Percentiles rank a stretch among this genome's conserved stretches.
These are phyloP conservation scores for Gymnoscopelus braueri DNA, from an alignment of 2,797 vertebrate species.

Conservation along the genomic window DNA sequence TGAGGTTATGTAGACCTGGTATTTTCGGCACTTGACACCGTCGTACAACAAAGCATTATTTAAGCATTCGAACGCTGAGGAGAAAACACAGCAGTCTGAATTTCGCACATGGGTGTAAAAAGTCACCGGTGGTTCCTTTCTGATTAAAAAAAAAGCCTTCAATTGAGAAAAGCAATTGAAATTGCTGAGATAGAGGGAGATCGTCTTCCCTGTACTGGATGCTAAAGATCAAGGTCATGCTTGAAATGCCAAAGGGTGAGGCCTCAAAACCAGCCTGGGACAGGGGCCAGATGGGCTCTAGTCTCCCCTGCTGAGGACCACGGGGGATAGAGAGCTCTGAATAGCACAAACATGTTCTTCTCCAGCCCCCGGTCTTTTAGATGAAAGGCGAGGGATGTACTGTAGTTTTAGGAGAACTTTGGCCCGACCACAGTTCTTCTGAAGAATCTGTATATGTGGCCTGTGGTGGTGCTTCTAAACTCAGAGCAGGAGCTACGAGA, in stretches of 20 bases:
- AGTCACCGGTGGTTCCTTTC: too few relatives aligned
- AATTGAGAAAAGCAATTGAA: background rate
- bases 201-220: conserved; percentile 28
- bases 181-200: conserved; percentile 22
- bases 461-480: conserved; percentile 12
- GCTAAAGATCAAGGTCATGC: conserved; percentile 57
- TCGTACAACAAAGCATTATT: too few relatives aligned
- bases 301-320: conserved; percentile 53
- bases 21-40: too few relatives aligned
- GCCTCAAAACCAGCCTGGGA: conserved; percentile 55
- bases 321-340: conserved; percentile 45
- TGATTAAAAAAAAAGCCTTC: too few relatives aligned
- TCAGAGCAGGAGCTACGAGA: background rate
- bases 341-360: conserved; percentile 43
- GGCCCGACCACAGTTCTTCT: conserved; percentile 20
- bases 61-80: too few relatives aligned
- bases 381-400: conserved; percentile 55
- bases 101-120: too few relatives aligned
- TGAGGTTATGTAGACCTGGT: too few relatives aligned
- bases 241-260: conserved; percentile 53
- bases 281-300: conserved; percentile 27
- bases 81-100: too few relatives aligned
- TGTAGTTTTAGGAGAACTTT: conserved; percentile 17
- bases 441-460: conserved; percentile 42
- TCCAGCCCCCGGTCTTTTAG: conserved; percentile 31